A percentile compares a stretch with the other conserved stretches of the same genome.
Conservation (phyloP, 2,113 vertebrate species). For the Oceanites oceanicus region DNA sequence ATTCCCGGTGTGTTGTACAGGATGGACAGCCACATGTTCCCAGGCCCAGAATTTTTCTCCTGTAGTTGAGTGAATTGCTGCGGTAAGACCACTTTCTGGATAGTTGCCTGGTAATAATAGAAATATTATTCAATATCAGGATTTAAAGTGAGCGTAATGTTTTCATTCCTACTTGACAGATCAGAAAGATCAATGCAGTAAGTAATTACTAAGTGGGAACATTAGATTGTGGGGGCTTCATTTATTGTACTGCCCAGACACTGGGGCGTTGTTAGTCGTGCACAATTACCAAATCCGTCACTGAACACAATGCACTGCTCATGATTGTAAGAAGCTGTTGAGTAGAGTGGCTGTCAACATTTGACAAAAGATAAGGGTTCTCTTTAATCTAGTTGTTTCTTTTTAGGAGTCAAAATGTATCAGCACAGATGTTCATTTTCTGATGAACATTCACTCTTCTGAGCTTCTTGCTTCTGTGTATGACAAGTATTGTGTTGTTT, state of each 20-base stretch:
- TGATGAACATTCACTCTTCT: neutral
- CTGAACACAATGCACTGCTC: neutral
- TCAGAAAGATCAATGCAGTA: neutral
- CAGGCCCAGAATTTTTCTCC: neutral
- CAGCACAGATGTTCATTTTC: neutral
- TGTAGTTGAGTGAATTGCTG: neutral
- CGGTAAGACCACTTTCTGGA: neutral
- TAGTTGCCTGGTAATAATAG: neutral
- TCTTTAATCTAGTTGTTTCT: neutral
- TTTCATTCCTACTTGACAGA: neutral
- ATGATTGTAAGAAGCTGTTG: neutral
- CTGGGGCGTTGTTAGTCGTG: neutral
- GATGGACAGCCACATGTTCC: neutral
- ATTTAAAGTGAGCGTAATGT: neutral
- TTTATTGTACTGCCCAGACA: conserved; percentile 16
- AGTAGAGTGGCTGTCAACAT: neutral
- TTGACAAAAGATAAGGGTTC: neutral
- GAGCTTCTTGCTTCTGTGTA: neutral
- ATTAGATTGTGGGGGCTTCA: conserved; percentile 19
- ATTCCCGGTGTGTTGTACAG: neutral
- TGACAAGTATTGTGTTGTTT: neutral
- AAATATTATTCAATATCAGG: conserved; percentile 21
- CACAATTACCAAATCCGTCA: neutral
- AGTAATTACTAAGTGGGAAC: conserved; percentile 33
- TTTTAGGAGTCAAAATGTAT: neutral